A percentile compares a stretch with the other conserved stretches of the same genome.
Evolutionary conservation across 2,797 vertebrate genomes (phyloP).

Genomic region (Chloroceryle inda): DNA sequence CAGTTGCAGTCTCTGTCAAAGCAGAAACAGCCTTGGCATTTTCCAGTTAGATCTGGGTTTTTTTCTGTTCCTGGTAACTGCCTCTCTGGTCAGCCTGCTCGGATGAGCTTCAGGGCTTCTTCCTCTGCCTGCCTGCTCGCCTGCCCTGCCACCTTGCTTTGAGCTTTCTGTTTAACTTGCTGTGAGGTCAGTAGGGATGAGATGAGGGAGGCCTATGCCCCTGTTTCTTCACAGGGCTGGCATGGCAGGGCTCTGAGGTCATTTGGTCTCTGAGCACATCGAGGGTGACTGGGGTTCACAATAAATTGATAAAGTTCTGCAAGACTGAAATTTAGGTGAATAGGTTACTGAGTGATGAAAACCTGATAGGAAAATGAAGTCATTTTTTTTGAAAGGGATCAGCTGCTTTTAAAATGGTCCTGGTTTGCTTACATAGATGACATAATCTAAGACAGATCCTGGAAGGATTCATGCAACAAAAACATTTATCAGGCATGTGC

Average conservation of each 20-base stretch:
- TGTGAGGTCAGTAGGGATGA: not conserved
- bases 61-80: not conserved
- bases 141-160: not conserved
- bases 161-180: not conserved
- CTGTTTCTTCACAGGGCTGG: not conserved
- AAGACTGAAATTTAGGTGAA: not conserved
- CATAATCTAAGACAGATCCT: conserved; percentile 21
- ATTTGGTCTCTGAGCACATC: not conserved
- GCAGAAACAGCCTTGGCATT: not conserved
- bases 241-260: fast-evolving
- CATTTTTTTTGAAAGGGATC: not conserved
- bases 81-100: not conserved
- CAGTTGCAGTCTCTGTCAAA: not conserved
- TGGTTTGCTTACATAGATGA: conserved; percentile 14
- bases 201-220: not conserved
- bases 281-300: not conserved
- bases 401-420: conserved; percentile 4
- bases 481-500: not conserved
- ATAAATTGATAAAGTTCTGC: not conserved
- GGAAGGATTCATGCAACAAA: not conserved
- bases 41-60: not conserved
- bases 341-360: not conserved
- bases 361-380: not conserved
- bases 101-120: not conserved
- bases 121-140: not conserved